A percentile compares a stretch with the other conserved stretches of the same genome.
These are phyloP conservation scores for Salminus brasiliensis DNA, from an alignment of 2,113 vertebrate species.

Conservation along the genomic window DNA sequence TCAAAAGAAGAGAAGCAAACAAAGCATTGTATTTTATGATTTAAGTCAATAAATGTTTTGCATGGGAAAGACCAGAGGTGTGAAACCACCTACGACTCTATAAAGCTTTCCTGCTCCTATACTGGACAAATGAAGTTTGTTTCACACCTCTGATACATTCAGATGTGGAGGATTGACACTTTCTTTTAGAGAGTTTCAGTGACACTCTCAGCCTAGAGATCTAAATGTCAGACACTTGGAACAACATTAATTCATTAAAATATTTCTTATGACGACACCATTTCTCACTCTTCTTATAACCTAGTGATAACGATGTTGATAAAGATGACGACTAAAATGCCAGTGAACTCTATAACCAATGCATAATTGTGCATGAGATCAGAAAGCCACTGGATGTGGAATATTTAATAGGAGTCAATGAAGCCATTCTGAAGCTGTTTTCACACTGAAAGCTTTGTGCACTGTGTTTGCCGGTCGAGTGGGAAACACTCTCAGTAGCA, in stretches of 20 bases:
- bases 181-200: neutral
- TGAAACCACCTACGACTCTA: constrained; percentile 5
- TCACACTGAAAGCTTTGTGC: too few relatives aligned
- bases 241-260: neutral
- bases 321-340: too few relatives aligned
- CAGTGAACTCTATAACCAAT: too few relatives aligned
- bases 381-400: too few relatives aligned
- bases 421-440: too few relatives aligned
- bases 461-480: too few relatives aligned
- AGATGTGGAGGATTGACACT: neutral
- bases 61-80: neutral
- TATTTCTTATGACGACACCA: neutral
- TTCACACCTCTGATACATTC: neutral
- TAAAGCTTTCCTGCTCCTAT: neutral
- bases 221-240: neutral
- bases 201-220: neutral
- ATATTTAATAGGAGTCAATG: too few relatives aligned
- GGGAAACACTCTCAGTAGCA: too few relatives aligned
- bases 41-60: neutral
- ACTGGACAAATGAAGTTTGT: neutral
- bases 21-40: neutral
- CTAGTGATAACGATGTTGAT: too few relatives aligned
- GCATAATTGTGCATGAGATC: too few relatives aligned
- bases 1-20: constrained; percentile 10
- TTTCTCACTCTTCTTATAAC: too few relatives aligned